Conservation (phyloP, 1,140 invertebrate genomes). For the Macrocentrus cingulum region DNA sequence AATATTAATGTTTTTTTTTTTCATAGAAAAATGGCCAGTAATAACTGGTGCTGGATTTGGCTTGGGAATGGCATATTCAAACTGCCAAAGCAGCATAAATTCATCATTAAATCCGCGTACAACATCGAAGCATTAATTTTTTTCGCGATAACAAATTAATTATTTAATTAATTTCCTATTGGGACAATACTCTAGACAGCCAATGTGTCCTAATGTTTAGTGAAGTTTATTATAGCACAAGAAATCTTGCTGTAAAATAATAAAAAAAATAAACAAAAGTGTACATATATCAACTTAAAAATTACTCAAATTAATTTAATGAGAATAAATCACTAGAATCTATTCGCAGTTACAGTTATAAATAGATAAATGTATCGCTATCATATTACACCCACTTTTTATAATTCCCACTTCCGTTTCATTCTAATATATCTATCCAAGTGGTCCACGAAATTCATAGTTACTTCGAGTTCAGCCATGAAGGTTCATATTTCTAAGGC, state of each 20-base stretch:
- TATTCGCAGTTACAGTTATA: neutral
- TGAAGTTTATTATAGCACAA: constrained; percentile 32
- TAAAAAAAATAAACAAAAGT: constrained; percentile 41
- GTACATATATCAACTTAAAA: constrained; percentile 34
- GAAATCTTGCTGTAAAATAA: constrained; percentile 33
- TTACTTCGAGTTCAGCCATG: too few relatives aligned
- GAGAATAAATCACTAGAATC: constrained; percentile 20
- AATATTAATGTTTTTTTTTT: constrained; percentile 14
- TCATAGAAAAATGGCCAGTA: constrained; percentile 71
- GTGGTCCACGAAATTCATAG: constrained; percentile 1
- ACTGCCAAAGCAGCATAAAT: constrained; percentile 72
- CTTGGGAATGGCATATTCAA: constrained; percentile 74
- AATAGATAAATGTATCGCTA: neutral
- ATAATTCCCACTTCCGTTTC: too few relatives aligned
- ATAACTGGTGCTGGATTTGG: constrained; percentile 73
- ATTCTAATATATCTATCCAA: too few relatives aligned
- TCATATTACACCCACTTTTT: too few relatives aligned
- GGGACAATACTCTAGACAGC: neutral
- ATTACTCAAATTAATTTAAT: constrained; percentile 30
- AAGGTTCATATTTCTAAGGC: neutral
- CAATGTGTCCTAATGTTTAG: constrained; percentile 19
- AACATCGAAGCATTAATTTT: neutral
- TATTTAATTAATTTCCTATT: neutral
- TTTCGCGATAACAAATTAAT: neutral
- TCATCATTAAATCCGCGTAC: constrained; percentile 34